A percentile compares a stretch with the other conserved stretches of the same genome.
Conservation (phyloP, 2,113 vertebrate genomes). For the Eudyptes chrysolophus region DNA sequence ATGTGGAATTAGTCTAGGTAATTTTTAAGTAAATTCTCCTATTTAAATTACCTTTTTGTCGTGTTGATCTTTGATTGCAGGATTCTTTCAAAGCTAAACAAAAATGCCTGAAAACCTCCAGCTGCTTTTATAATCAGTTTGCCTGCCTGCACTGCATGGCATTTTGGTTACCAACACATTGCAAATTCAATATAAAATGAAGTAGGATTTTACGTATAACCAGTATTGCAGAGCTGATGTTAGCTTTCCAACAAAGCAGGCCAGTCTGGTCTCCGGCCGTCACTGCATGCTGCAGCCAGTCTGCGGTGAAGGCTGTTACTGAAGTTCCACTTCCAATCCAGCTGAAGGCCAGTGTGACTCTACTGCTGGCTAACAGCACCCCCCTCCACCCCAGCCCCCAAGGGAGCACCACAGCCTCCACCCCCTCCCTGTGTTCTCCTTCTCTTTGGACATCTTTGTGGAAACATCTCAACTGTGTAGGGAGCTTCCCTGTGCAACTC, state of each 20-base stretch:
- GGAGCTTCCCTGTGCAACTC: background rate
- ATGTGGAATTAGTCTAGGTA: background rate
- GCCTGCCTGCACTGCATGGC: background rate
- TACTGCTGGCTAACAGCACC: background rate
- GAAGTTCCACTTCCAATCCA: background rate
- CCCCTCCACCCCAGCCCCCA: rapidly evolving
- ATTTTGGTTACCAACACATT: background rate
- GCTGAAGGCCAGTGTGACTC: background rate
- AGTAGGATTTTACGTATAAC: background rate
- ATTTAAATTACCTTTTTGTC: background rate
- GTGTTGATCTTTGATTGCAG: background rate
- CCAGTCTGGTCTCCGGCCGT: rapidly evolving
- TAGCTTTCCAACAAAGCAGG: background rate
- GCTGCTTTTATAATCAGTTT: background rate
- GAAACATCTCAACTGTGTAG: background rate
- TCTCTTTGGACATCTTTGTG: background rate
- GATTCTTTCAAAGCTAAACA: background rate
- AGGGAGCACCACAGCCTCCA: background rate
- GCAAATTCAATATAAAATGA: background rate
- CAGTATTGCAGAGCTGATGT: background rate
- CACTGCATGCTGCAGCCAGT: background rate
- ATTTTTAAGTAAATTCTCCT: background rate
- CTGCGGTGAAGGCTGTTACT: background rate
- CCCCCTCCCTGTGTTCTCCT: background rate
- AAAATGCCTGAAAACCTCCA: background rate